Conservation (phyloP, 1,140 invertebrate genomes). For the Yoshiicerus persimilis region DNA sequence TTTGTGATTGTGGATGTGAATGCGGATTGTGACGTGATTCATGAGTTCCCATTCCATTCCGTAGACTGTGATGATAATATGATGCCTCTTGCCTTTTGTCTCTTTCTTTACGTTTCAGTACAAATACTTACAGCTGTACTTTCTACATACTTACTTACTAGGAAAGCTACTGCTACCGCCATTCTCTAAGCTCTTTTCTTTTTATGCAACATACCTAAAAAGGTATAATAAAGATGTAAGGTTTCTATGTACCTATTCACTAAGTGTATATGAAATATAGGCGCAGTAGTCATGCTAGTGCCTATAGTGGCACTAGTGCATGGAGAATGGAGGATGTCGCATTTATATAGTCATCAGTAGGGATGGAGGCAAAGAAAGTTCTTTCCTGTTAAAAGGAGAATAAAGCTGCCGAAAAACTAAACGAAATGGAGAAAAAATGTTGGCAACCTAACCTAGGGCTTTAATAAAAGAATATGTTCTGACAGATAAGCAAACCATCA, state of each 20-base stretch:
- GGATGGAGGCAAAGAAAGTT: background rate
- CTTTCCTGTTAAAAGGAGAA: conserved; percentile 20
- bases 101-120: background rate
- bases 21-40: conserved; percentile 43
- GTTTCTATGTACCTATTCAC: too few species aligned
- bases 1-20: conserved; percentile 26
- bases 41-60: conserved; percentile 44
- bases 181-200: background rate
- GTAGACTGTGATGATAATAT: conserved; percentile 43
- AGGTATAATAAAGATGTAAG: background rate
- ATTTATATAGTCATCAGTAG: background rate
- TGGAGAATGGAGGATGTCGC: background rate
- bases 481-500: conserved; percentile 44
- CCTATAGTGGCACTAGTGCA: background rate
- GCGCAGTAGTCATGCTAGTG: too few species aligned
- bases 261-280: too few species aligned
- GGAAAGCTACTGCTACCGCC: background rate
- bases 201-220: background rate
- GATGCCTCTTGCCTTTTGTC: conserved; percentile 31
- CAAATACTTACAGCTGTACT: background rate
- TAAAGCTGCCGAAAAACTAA: conserved; percentile 12
- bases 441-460: conserved; percentile 37
- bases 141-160: background rate
- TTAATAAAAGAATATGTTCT: conserved; percentile 46
- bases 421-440: conserved; percentile 17